A percentile compares a stretch with the other conserved stretches of the same genome.
phyloP scores from a whole-genome alignment of 2,888 invertebrate species.

The Aphrophora alni region DNA sequence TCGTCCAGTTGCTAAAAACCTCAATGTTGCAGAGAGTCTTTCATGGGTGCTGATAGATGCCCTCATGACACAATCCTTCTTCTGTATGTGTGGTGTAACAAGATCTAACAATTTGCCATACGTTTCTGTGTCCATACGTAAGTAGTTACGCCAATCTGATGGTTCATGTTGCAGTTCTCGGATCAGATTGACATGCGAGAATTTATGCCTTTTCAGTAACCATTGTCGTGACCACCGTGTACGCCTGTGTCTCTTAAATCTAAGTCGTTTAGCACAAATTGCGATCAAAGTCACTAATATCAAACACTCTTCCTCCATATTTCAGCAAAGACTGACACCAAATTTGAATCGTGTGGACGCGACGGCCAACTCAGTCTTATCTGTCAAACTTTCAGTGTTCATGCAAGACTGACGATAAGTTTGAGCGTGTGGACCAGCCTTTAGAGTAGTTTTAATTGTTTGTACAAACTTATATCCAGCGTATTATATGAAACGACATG shows the following conservation, averaged over 20 bases:
- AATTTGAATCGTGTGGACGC: too few relatives aligned
- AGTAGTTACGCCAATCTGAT: slow-evolving; percentile 22
- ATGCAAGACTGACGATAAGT: too few relatives aligned
- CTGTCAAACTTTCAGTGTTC: too few relatives aligned
- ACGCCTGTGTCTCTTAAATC: slow-evolving; percentile 17
- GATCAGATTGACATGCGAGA: slow-evolving; percentile 17
- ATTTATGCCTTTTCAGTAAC: too few relatives aligned
- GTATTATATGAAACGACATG: too few relatives aligned
- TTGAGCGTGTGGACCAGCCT: not conserved
- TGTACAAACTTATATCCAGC: too few relatives aligned
- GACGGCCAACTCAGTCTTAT: too few relatives aligned
- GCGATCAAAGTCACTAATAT: slow-evolving; percentile 14
- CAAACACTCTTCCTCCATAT: slow-evolving; percentile 21
- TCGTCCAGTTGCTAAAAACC: slow-evolving; percentile 23
- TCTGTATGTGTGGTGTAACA: slow-evolving; percentile 23
- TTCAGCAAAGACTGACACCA: too few relatives aligned
- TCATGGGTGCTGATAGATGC: not conserved
- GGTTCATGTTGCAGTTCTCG: slow-evolving; percentile 19
- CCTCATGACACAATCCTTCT: not conserved
- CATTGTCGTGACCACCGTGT: slow-evolving; percentile 13
- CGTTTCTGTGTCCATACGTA: slow-evolving; percentile 18
- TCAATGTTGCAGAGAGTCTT: not conserved
- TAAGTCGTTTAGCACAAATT: slow-evolving; percentile 6
- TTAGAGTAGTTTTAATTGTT: not conserved
- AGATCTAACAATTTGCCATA: slow-evolving; percentile 26